Conservation (phyloP, 1,140 invertebrate genomes). For the Magallana gigas region DNA sequence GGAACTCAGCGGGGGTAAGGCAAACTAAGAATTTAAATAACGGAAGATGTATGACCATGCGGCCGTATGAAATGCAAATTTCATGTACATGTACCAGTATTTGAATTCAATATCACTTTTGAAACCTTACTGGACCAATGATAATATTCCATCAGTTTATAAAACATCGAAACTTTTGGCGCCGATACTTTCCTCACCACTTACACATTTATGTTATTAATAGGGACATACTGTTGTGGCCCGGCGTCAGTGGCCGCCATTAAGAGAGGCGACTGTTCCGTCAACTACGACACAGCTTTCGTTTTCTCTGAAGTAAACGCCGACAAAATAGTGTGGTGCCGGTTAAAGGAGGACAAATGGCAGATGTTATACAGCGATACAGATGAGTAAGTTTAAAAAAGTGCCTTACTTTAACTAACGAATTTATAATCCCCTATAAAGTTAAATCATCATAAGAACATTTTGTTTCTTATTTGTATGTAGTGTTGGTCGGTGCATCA, state of each 20-base stretch:
- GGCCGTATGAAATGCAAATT: too few species aligned
- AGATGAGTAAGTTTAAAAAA: not conserved
- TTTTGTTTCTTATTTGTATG: constrained; percentile 46
- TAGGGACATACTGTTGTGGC: constrained; percentile 87
- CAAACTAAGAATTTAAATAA: too few species aligned
- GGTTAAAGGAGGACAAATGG: constrained; percentile 53
- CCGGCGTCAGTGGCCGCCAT: constrained; percentile 87
- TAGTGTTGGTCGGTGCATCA: constrained; percentile 91
- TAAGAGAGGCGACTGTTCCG: constrained; percentile 88
- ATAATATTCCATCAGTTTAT: too few species aligned
- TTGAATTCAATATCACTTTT: too few species aligned
- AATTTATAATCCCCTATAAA: too few species aligned
- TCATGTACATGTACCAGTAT: too few species aligned
- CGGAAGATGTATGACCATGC: too few species aligned
- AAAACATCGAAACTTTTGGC: too few species aligned
- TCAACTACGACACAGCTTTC: constrained; percentile 90
- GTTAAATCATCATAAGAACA: not conserved
- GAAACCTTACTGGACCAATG: too few species aligned
- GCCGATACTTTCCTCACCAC: too few species aligned
- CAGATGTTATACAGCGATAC: not conserved
- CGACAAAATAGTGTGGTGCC: constrained; percentile 67
- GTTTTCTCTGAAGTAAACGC: constrained; percentile 87
- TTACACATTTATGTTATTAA: not conserved
- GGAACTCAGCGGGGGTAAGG: constrained; percentile 83
- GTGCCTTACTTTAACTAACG: too few species aligned